Evolutionary conservation across 2,888 invertebrate species (phyloP).

Genomic region (Acanthosoma haemorrhoidale): DNA sequence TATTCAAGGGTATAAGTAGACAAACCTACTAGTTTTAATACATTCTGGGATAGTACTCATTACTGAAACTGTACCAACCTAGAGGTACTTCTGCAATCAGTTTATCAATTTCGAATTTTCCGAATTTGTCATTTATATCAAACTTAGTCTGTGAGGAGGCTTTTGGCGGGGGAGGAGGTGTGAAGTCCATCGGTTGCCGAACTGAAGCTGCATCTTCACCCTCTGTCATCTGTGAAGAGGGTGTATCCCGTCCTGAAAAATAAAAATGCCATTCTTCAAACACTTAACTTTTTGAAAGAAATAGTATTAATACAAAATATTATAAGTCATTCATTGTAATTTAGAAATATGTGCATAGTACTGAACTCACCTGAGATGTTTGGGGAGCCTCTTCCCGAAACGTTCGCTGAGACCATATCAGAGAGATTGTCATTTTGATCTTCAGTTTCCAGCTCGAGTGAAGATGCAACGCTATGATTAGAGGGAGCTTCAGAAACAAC

Average conservation of each 20-base stretch:
- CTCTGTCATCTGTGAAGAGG: slow-evolving; percentile 85
- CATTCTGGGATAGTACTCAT: no score
- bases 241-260: slow-evolving; percentile 78
- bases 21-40: no score
- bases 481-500: slow-evolving; percentile 94
- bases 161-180: slow-evolving; percentile 48
- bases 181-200: slow-evolving; percentile 40
- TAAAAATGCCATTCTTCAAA: background rate
- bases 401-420: slow-evolving; percentile 95
- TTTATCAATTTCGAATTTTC: slow-evolving; percentile 91
- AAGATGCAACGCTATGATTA: slow-evolving; percentile 89
- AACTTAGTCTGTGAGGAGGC: slow-evolving; percentile 76
- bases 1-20: no score
- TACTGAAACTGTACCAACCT: no score
- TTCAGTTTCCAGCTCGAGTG: slow-evolving; percentile 78
- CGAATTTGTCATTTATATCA: slow-evolving; percentile 96
- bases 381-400: slow-evolving; percentile 77
- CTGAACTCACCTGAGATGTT: slow-evolving; percentile 78
- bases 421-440: slow-evolving; percentile 83
- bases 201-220: slow-evolving; percentile 55
- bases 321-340: background rate
- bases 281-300: background rate
- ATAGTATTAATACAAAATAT: background rate
- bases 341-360: background rate
- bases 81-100: slow-evolving; percentile 50